phyloP scores from a whole-genome alignment of 2,797 vertebrate species.

The Erethizon dorsatum region DNA sequence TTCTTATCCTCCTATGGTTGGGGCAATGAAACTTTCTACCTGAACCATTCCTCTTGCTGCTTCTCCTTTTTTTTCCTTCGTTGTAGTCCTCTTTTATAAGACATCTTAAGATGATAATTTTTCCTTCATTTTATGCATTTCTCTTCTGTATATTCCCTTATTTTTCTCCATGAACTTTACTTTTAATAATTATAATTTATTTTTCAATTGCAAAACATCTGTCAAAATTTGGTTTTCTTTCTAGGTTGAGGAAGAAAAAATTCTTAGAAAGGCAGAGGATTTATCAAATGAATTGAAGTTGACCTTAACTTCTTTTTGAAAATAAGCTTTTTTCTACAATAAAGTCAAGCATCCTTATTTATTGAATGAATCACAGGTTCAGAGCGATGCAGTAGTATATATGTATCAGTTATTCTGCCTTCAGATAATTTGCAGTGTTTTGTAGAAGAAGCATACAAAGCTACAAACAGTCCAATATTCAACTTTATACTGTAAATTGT shows the following conservation, averaged over 20 bases:
- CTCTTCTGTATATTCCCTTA: neutral
- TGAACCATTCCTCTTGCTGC: neutral
- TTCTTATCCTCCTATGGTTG: neutral
- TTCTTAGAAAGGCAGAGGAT: neutral
- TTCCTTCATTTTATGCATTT: neutral
- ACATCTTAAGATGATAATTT: neutral
- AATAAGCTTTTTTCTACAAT: neutral
- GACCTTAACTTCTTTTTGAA: neutral
- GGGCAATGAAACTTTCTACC: neutral
- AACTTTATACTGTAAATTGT: neutral
- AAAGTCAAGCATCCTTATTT: neutral
- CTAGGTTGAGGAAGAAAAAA: neutral
- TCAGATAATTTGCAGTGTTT: neutral
- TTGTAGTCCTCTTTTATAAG: neutral
- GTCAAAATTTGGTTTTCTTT: neutral
- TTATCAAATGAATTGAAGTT: neutral
- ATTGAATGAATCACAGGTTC: neutral
- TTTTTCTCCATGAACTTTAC: neutral
- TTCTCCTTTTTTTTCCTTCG: neutral
- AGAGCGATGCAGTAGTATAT: neutral
- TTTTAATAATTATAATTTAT: neutral
- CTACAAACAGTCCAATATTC: neutral
- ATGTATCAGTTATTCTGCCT: neutral
- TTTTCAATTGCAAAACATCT: neutral
- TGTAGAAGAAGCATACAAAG: neutral